These are phyloP conservation scores for Cyprinodon brontotheroides DNA, from an alignment of 2,113 vertebrate genomes.

Conservation along the genomic window DNA sequence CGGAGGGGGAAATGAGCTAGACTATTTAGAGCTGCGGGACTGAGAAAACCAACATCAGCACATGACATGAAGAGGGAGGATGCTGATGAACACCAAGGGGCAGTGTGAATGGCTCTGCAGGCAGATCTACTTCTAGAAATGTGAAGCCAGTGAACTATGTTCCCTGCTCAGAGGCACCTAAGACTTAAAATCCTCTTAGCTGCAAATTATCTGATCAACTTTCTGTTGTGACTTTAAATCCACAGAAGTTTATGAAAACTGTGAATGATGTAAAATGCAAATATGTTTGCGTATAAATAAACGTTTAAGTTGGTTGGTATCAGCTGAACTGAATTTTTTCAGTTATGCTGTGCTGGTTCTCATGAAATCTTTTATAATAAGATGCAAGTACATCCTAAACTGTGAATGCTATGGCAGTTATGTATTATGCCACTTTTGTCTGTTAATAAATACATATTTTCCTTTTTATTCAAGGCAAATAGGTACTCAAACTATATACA, in stretches of 20 bases:
- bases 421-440: constrained; percentile 4
- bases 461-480: neutral
- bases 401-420: constrained; percentile 24
- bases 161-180: constrained; percentile 6
- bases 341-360: neutral
- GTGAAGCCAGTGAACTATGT: constrained; percentile 13
- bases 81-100: constrained; percentile 25
- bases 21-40: constrained; percentile 50
- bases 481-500: neutral
- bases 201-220: neutral
- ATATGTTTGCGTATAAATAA: constrained; percentile 12
- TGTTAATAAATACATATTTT: constrained; percentile 58
- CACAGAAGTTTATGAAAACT: constrained; percentile 21
- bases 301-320: neutral
- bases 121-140: constrained; percentile 44
- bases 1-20: constrained; percentile 28
- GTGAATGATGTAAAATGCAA: constrained; percentile 37
- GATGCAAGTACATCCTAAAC: neutral
- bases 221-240: constrained; percentile 15
- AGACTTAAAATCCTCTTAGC: neutral
- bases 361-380: neutral
- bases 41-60: constrained; percentile 31
- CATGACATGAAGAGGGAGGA: constrained; percentile 9
- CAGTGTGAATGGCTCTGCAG: constrained; percentile 27
- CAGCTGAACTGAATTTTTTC: neutral